Evolutionary conservation across 1,140 invertebrate species (phyloP).

Genomic region (Spodoptera frugiperda): DNA sequence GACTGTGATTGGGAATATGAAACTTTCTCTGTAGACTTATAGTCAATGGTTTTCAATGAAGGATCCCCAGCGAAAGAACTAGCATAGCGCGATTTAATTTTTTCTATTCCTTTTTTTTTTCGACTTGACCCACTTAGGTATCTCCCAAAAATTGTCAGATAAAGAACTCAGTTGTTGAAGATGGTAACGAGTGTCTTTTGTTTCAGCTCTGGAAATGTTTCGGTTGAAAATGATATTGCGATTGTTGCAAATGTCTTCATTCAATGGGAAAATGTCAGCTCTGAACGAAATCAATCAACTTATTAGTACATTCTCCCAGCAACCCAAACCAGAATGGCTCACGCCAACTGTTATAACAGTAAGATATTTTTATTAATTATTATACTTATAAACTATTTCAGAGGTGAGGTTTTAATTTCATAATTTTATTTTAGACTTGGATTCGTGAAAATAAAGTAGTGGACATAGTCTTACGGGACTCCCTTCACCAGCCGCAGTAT

Average conservation of each 20-base stretch:
- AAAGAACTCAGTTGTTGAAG: neutral
- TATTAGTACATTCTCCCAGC: conserved; percentile 95
- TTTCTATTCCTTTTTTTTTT: too few relatives aligned
- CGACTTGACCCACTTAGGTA: too few relatives aligned
- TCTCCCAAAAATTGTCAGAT: too few relatives aligned
- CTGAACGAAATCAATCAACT: conserved; percentile 99
- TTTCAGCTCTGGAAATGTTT: conserved; percentile 97
- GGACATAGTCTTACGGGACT: conserved; percentile 97
- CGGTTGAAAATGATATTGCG: conserved; percentile 98
- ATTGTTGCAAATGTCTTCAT: conserved; percentile 98
- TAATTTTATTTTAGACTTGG: conserved; percentile 91
- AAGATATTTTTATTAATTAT: conserved; percentile 78
- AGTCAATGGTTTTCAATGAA: too few relatives aligned
- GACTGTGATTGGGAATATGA: too few relatives aligned
- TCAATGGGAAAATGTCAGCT: conserved; percentile 99
- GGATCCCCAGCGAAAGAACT: too few relatives aligned
- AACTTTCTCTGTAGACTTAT: too few relatives aligned
- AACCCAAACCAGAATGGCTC: conserved; percentile 97
- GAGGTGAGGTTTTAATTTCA: neutral
- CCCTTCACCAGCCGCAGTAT: conserved; percentile 98
- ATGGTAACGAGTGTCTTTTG: conserved; percentile 78
- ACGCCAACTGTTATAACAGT: conserved; percentile 97
- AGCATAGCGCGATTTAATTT: too few relatives aligned
- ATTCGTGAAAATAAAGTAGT: conserved; percentile 98
- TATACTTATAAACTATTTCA: neutral